Evolutionary conservation across 2,888 invertebrate genomes (phyloP), one percentile per base, ranked within the genome.

Genomic region (Volucella inflata): DNA sequence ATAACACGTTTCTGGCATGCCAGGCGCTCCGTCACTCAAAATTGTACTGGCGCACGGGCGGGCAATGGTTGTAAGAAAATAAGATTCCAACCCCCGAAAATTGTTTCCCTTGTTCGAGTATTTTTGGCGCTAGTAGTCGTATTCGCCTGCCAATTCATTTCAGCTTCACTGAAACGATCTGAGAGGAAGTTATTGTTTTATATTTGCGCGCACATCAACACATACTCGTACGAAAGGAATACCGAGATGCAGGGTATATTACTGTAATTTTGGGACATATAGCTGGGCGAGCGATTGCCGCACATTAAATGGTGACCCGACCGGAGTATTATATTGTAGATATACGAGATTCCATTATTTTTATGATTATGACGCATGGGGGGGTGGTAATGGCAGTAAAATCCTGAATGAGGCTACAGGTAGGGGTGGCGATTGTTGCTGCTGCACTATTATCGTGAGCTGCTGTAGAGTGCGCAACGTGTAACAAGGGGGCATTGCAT

Each of bases 1-100:
- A 38, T 65, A 84, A 79, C 75, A 84, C 79, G 74, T 75, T 84
- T 70, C 68, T 70, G 79, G 74, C 75, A 74, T 79, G 51, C 68
- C 74, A 84, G 79, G 70, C 62, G 38, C 59, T 64, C 74, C 53
- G 68, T 83, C 74, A 57, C 51, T 64, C 62, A 51, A 71, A 62
- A 17, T 42, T 12, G 38, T 36, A 12, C 1, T 12, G 30, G 30
- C 53, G 53, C 17, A 62, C 6, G 51, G 57, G 38, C 21, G 30
- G 6, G 30, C 30, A 30, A 30, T 6, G 4, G 30, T 1, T 30
- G 30, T 30, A 6, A 30, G 30, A 51, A 60, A 77, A 57, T 51
- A 59, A 65, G 71, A 72, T 71, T 65, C 50, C 67, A 46, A 53
- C 53, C 64, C 65, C 51, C 81, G 30, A 55, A 74, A 62, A 74